Evolutionary conservation across 2,113 vertebrate species (phyloP), one percentile per base, ranked within the genome.

Genomic region (Prolemur simus): DNA sequence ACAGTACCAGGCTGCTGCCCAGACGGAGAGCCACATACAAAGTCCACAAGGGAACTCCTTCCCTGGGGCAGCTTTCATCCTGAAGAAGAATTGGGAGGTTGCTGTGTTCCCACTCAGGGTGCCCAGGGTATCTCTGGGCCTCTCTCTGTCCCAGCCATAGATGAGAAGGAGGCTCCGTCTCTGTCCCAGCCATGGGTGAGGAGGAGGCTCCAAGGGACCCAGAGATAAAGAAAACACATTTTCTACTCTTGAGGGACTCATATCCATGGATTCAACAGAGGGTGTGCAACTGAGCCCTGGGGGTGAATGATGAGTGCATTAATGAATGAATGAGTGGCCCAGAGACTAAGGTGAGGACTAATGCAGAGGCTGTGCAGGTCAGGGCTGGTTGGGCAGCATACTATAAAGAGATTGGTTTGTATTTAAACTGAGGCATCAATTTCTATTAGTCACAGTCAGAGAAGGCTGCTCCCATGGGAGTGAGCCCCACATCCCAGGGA

Each of bases 191-290:
- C 3, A 4, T 17, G 32, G 1, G 52, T 63, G 42, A 52, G 42
- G 60, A 74, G 45, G 56, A 29, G 64, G 45, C 14, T 14, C 23
- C 27, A 23, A 74, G 12, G 42, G 12, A 68, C 37, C 85, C 58
- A 42, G 49, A 90, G 86, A 34, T 56, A 86, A 94, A 87, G 49
- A 87, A 87, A 76, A n/a, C 6, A 66, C 9, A 23, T 66, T 68
- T 83, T 60, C 37, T 69, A 21, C 32, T 69, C 37, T 1, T 9
- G 4, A 6, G 60, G 68, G n/a, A 23, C 25, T 15, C 18, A 15
- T 6, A 27, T 12, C 58, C 12, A 11, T 49, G 47, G 27, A 25
- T 60, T 83, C 88, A 60, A 20, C 56, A 80, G 34, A 68, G 21
- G 66, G 17, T 82, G 77, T 42, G 7, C 25, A 49, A 12, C 32